phyloP scores from a whole-genome alignment of 2,888 invertebrate species.

The Drosophila prolongata region DNA sequence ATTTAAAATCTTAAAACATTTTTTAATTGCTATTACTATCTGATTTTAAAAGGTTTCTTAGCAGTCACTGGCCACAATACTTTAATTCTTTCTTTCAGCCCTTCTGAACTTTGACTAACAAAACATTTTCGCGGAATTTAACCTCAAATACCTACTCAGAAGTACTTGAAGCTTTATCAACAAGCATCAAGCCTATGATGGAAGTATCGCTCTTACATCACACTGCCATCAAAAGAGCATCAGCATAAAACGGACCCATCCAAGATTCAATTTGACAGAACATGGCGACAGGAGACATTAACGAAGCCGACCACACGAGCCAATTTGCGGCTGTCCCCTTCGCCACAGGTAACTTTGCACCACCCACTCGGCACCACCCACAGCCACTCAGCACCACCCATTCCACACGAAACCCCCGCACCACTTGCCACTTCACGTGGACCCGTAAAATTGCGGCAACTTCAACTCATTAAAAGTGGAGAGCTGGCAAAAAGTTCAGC shows the following conservation, averaged over 20 bases:
- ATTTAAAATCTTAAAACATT: too few relatives aligned
- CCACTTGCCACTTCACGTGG: constrained; percentile 20
- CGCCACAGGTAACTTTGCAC: constrained; percentile 38
- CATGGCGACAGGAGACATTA: constrained; percentile 16
- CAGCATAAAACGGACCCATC: constrained; percentile 18
- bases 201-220: not conserved
- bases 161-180: too few relatives aligned
- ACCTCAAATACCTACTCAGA: too few relatives aligned
- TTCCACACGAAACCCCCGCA: not conserved
- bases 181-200: not conserved
- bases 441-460: constrained; percentile 49
- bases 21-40: too few relatives aligned
- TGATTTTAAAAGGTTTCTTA: too few relatives aligned
- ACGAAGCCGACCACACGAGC: constrained; percentile 45
- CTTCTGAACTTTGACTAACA: too few relatives aligned
- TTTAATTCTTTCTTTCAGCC: too few relatives aligned
- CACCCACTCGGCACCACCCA: not conserved
- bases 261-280: constrained; percentile 29
- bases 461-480: constrained; percentile 66
- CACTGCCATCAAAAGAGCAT: constrained; percentile 22
- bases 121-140: too few relatives aligned
- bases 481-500: constrained; percentile 50
- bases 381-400: constrained; percentile 13
- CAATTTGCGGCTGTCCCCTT: constrained; percentile 59
- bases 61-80: too few relatives aligned